Percentiles rank a stretch among this genome's conserved stretches.
These are phyloP conservation scores for Orthonevra nobilis DNA, from an alignment of 2,888 invertebrate species.

Conservation along the genomic window DNA sequence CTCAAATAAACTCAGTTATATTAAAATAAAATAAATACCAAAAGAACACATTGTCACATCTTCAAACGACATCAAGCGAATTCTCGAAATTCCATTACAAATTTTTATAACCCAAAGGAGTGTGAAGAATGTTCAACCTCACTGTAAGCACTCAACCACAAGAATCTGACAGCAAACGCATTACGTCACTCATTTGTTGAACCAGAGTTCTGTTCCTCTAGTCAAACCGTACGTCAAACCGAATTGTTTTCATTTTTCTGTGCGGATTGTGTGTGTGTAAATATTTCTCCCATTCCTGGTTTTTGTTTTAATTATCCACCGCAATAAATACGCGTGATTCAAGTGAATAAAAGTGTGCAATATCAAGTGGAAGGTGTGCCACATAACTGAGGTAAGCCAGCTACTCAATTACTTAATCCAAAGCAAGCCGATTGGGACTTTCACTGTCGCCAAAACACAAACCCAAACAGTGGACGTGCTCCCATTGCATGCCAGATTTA, in stretches of 20 bases:
- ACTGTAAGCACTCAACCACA: slow-evolving; percentile 23
- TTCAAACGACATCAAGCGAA: not conserved
- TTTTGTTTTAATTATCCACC: slow-evolving; percentile 19
- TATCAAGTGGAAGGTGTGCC: slow-evolving; percentile 41
- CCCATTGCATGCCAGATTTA: not conserved
- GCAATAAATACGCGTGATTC: slow-evolving; percentile 34
- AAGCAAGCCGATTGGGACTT: slow-evolving; percentile 49
- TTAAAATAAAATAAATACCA: no score
- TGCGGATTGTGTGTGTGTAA: slow-evolving; percentile 46
- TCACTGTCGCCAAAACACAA: slow-evolving; percentile 23
- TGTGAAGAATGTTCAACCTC: slow-evolving; percentile 8
- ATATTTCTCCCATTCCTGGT: slow-evolving; percentile 30
- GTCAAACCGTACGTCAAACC: slow-evolving; percentile 44
- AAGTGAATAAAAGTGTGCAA: slow-evolving; percentile 43
- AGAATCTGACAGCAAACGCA: slow-evolving; percentile 18
- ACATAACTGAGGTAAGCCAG: slow-evolving; percentile 48
- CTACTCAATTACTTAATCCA: slow-evolving; percentile 45
- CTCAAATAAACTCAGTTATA: no score
- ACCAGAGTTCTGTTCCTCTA: slow-evolving; percentile 58
- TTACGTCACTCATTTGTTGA: slow-evolving; percentile 35
- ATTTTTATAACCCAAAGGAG: no score
- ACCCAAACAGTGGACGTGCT: no score
- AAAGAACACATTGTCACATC: not conserved
- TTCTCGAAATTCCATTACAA: not conserved
- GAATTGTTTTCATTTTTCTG: slow-evolving; percentile 37